These are phyloP conservation scores for Camponotus vicinus DNA, from an alignment of 1,140 invertebrate species.

Conservation along the genomic window DNA sequence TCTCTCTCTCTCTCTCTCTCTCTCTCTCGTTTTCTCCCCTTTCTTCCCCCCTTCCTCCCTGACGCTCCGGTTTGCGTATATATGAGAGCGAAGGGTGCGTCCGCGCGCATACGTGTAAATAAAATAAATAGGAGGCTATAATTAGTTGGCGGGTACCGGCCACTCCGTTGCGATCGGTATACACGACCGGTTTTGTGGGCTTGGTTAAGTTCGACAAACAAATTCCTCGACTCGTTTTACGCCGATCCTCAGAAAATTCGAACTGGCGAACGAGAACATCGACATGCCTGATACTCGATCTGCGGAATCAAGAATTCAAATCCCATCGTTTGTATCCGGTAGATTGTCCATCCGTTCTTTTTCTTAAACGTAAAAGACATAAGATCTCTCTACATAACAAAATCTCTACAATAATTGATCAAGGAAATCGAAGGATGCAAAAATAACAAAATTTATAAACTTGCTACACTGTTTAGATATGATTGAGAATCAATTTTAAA, in stretches of 20 bases:
- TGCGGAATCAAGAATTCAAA: not conserved
- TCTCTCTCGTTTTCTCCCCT: too few species aligned
- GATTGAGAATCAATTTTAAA: slow-evolving; percentile 8
- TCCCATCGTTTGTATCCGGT: not conserved
- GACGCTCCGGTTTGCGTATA: slow-evolving; percentile 52
- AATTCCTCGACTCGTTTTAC: slow-evolving; percentile 63
- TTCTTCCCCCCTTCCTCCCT: not conserved
- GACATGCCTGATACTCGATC: not conserved
- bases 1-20: slow-evolving; percentile 5
- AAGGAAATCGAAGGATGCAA: not conserved
- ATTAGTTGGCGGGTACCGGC: slow-evolving; percentile 79
- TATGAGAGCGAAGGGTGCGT: slow-evolving; percentile 69
- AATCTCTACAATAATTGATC: too few species aligned
- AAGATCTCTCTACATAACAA: too few species aligned
- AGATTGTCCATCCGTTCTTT: not conserved
- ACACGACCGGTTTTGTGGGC: slow-evolving; percentile 70
- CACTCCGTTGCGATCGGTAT: slow-evolving; percentile 65
- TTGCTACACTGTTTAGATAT: not conserved
- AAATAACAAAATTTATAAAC: not conserved
- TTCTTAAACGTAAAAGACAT: not conserved
- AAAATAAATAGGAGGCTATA: slow-evolving; percentile 86
- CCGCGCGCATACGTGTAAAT: slow-evolving; percentile 80
- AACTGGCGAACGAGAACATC: not conserved
- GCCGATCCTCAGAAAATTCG: slow-evolving; percentile 57
- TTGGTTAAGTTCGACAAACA: slow-evolving; percentile 58